Evolutionary conservation across 1,140 invertebrate genomes (phyloP), one percentile per base, ranked within the genome.

Genomic region (Asbolus verrucosus): DNA sequence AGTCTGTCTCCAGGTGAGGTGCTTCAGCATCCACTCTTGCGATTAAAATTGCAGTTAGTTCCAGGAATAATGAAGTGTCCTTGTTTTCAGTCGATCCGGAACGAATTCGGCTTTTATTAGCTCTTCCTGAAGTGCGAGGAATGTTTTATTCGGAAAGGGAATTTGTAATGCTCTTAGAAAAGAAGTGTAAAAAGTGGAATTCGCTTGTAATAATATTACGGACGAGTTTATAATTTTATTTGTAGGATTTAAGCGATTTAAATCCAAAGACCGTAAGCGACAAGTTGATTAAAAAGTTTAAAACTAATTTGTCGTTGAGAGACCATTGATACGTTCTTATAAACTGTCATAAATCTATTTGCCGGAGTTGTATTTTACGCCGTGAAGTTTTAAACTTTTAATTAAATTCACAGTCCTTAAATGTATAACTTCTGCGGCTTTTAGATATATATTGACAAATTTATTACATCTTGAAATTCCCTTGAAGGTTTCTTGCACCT

Each of bases 231-330:
- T 72, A 74, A 74, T 72, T 74, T 72, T 67, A 72, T 74, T 74
- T 72, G 71, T 69, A 46, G 63, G 63, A 69, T 67, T 74, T 72
- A 66, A 69, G 67, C 31, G 71, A 72, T 66, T 72, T 67, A 65
- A 72, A 71, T 71, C 62, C 68, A 38, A 65, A 60, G 70, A 65
- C 50, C 69, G 69, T 70, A 65, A 65, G 60, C 69, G 73, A 72
- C 71, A 74, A 74, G 67, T 74, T 74, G 70, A 74, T 74, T 74
- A 74, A 74, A 74, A 74, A 69, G 71, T 74, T 75, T 74, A 70
- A 72, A 74, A 74, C 67, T 74, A 74, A 74, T 74, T 74, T 74
- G 73, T 74, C 73, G 68, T 71, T 65, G 63, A 30, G 63, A 15
- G 61, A 71, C 63, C 70, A 72, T 72, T 74, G 70, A 72, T 72